Percentiles rank a stretch among this genome's conserved stretches.
These are phyloP conservation scores for Cochlearius cochlearius DNA, from an alignment of 2,113 vertebrate genomes.

Conservation along the genomic window DNA sequence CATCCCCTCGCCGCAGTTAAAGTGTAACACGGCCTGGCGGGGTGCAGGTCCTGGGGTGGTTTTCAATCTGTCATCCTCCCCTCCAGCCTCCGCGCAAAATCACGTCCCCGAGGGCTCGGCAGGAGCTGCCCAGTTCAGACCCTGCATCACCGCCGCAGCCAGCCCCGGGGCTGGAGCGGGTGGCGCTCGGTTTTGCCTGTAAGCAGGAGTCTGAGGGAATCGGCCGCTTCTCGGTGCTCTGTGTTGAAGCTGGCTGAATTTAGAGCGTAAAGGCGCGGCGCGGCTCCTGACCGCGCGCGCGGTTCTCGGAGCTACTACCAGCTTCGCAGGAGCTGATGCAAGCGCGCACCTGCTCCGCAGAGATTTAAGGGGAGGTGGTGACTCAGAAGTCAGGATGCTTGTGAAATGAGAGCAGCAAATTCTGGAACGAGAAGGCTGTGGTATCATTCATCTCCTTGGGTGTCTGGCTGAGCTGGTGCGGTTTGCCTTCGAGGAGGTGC, in stretches of 20 bases:
- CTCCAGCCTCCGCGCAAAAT: background rate
- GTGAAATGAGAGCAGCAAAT: background rate
- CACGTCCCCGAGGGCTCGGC: background rate
- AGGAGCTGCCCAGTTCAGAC: background rate
- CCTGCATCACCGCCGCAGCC: background rate
- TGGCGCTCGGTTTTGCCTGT: background rate
- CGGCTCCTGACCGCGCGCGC: rapidly evolving
- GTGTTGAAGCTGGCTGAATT: background rate
- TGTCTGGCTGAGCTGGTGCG: background rate
- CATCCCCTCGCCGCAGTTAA: background rate
- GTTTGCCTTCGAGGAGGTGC: conserved; percentile 3
- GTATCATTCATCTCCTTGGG: background rate
- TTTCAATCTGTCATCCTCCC: conserved; percentile 31
- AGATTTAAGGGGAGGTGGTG: background rate
- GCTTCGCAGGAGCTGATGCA: background rate
- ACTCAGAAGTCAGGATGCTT: background rate
- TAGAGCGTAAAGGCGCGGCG: rapidly evolving
- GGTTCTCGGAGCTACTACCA: background rate
- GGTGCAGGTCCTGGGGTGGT: conserved; percentile 3
- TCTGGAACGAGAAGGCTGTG: background rate
- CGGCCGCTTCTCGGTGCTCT: background rate
- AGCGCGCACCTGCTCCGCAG: background rate
- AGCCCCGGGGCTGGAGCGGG: background rate
- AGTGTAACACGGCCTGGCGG: background rate
- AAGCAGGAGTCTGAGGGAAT: background rate